Percentiles rank a stretch among this genome's conserved stretches.
These are phyloP conservation scores for Tachina fera DNA, from an alignment of 2,888 invertebrate species.

Conservation along the genomic window DNA sequence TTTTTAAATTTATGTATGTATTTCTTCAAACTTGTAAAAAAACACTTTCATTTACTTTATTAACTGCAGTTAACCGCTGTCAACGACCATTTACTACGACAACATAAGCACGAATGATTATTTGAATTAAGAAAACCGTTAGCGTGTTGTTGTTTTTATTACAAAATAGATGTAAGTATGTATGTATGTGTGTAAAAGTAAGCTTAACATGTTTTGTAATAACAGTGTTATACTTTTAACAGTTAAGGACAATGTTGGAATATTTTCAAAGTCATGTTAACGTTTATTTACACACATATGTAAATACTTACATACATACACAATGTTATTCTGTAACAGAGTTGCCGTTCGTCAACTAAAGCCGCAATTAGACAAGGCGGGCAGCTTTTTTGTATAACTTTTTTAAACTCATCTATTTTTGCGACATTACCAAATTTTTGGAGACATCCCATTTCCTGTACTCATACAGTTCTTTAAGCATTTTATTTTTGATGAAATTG, in stretches of 20 bases:
- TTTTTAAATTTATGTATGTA: not conserved
- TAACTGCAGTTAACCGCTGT: conserved; percentile 36
- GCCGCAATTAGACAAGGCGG: too few relatives aligned
- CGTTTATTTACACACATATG: not conserved
- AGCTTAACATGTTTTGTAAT: conserved; percentile 19
- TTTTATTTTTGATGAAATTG: too few relatives aligned
- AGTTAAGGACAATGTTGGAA: conserved; percentile 45
- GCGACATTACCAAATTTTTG: too few relatives aligned
- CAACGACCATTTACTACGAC: conserved; percentile 59
- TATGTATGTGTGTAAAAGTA: not conserved
- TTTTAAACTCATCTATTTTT: too few relatives aligned
- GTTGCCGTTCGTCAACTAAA: too few relatives aligned
- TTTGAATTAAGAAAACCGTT: conserved; percentile 68
- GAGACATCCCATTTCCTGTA: too few relatives aligned
- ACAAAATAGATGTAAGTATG: not conserved
- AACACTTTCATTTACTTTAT: conserved; percentile 3
- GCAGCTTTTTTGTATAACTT: too few relatives aligned
- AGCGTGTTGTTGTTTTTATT: conserved; percentile 46
- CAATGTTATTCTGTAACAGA: not conserved
- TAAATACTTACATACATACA: not conserved
- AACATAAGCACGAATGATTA: conserved; percentile 65
- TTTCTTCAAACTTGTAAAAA: not conserved
- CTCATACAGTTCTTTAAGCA: too few relatives aligned
- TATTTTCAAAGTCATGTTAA: conserved; percentile 61
- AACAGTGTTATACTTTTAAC: not conserved